Evolutionary conservation across 2,113 vertebrate genomes (phyloP).

Genomic region (Phoxinus phoxinus): DNA sequence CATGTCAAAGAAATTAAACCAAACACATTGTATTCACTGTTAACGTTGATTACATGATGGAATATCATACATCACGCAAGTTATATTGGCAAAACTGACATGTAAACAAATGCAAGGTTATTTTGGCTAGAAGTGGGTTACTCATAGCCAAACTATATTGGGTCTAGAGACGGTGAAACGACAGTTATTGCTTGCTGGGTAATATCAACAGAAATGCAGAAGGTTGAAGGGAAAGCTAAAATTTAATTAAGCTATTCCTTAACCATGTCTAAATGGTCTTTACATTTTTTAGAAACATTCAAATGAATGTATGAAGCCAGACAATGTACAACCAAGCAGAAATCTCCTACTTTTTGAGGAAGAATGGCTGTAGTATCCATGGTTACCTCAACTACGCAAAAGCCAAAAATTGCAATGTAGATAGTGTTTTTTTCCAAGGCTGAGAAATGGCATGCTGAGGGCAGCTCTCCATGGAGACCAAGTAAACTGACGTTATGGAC

Average conservation of each 20-base stretch:
- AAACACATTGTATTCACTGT: too few relatives aligned
- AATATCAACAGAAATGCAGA: slow-evolving; percentile 25
- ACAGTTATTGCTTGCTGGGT: too few relatives aligned
- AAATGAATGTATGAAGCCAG: not conserved
- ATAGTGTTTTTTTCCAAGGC: slow-evolving; percentile 63
- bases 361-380: slow-evolving; percentile 71
- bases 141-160: too few relatives aligned
- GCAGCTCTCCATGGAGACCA: slow-evolving; percentile 65
- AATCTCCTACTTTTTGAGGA: slow-evolving; percentile 59
- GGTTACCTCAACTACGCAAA: slow-evolving; percentile 71
- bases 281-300: not conserved
- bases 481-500: slow-evolving; percentile 60
- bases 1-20: too few relatives aligned
- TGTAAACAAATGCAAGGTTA: too few relatives aligned
- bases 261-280: not conserved
- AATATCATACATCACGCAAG: too few relatives aligned
- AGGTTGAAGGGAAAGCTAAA: slow-evolving; percentile 4
- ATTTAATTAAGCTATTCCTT: not conserved
- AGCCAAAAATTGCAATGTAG: slow-evolving; percentile 65
- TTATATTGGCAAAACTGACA: too few relatives aligned
- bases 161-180: too few relatives aligned
- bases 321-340: slow-evolving; percentile 63
- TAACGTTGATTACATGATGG: too few relatives aligned
- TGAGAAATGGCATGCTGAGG: slow-evolving; percentile 68
- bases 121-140: too few relatives aligned